Evolutionary conservation across 2,797 vertebrate species (phyloP).

Genomic region (Takifugu rubripes): DNA sequence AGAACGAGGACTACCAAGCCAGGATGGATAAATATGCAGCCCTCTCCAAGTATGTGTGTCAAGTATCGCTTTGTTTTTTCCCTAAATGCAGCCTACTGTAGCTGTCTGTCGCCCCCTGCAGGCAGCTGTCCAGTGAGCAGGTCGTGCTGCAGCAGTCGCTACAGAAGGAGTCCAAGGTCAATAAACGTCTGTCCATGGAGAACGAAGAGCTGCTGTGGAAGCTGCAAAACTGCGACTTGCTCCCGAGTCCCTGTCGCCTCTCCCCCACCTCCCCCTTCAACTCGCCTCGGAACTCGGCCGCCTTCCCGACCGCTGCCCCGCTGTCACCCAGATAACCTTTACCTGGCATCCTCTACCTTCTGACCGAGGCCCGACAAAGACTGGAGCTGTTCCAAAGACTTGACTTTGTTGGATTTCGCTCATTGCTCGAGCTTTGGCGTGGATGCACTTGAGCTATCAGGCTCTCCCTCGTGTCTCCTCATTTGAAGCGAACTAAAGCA

Average conservation of each 20-base stretch:
- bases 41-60: conserved; percentile 81
- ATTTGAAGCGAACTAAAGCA: conserved; percentile 32
- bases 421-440: conserved; percentile 43
- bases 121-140: conserved; percentile 91
- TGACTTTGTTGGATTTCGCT: conserved; percentile 3
- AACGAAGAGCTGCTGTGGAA: conserved; percentile 97
- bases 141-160: conserved; percentile 87
- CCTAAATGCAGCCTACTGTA: not conserved
- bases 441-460: conserved; percentile 52
- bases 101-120: conserved; percentile 56
- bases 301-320: conserved; percentile 78
- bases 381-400: conserved; percentile 12
- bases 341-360: not conserved
- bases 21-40: conserved; percentile 93
- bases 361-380: conserved; percentile 3
- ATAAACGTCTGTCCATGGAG: conserved; percentile 95
- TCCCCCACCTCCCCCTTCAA: conserved; percentile 81
- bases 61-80: no score
- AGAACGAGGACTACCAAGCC: conserved; percentile 92
- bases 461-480: conserved; percentile 35
- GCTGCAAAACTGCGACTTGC: conserved; percentile 88
- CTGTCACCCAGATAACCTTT: conserved; percentile 82
- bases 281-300: conserved; percentile 82
- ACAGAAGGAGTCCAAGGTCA: conserved; percentile 93
- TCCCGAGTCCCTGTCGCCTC: conserved; percentile 83